These are phyloP conservation scores for Rhimphoctona megacephalus DNA, from an alignment of 2,888 invertebrate genomes.

Conservation along the genomic window DNA sequence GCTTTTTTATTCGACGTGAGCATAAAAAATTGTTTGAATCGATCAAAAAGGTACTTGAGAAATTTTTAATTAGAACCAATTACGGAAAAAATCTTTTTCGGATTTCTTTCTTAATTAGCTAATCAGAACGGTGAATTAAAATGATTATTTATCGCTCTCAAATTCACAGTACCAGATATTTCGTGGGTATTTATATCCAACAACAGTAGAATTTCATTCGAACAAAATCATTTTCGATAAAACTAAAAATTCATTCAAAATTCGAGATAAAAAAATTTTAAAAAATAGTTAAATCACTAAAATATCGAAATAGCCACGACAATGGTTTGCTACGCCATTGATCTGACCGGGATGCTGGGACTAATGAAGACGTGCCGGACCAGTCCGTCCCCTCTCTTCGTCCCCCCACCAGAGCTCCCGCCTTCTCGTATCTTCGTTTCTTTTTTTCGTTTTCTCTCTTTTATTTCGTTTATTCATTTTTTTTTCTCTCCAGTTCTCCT, in stretches of 20 bases:
- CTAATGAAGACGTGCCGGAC: slow-evolving; percentile 77
- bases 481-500: slow-evolving; percentile 37
- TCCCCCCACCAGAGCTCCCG: slow-evolving; percentile 29
- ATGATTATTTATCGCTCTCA: not conserved
- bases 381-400: slow-evolving; percentile 66
- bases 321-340: slow-evolving; percentile 73
- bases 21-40: not conserved
- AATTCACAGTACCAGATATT: not conserved
- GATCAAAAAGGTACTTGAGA: not conserved
- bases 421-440: slow-evolving; percentile 49
- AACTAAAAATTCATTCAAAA: not conserved
- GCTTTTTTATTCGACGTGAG: not conserved
- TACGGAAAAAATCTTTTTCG: not conserved
- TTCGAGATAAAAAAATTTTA: not conserved
- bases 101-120: not conserved
- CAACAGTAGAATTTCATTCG: not conserved
- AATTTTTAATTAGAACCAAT: not conserved
- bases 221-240: not conserved
- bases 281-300: slow-evolving; percentile 21
- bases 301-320: slow-evolving; percentile 66
- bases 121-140: not conserved
- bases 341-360: slow-evolving; percentile 72
- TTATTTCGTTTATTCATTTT: slow-evolving; percentile 21
- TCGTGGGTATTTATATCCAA: not conserved
- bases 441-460: slow-evolving; percentile 49